A percentile compares a stretch with the other conserved stretches of the same genome.
Evolutionary conservation across 2,888 invertebrate species (phyloP).

Genomic region (Machimus rusticus): DNA sequence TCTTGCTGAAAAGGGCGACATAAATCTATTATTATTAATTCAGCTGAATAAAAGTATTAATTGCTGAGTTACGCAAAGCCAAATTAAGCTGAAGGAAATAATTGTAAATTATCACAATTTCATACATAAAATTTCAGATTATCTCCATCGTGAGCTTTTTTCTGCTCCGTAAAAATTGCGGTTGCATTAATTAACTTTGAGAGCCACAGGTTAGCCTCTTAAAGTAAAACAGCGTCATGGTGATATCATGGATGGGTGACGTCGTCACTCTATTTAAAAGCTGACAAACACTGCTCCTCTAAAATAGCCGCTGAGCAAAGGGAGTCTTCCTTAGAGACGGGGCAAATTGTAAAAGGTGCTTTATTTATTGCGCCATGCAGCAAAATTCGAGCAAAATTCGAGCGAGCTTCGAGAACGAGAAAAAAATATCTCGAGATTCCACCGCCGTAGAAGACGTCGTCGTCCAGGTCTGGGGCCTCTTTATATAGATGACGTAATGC

Average conservation of each 20-base stretch:
- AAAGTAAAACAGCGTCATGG: background rate
- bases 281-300: background rate
- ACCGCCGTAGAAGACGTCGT: background rate
- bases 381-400: no score
- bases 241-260: conserved; percentile 24
- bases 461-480: background rate
- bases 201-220: background rate
- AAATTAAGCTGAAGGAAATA: background rate
- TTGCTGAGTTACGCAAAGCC: no score
- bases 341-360: background rate
- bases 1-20: no score
- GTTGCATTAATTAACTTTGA: background rate
- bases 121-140: background rate
- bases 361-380: background rate
- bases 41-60: no score
- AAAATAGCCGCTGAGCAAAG: background rate
- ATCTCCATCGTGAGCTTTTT: background rate
- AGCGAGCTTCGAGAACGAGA: background rate
- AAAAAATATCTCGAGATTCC: background rate
- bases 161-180: background rate
- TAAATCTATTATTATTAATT: no score
- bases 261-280: conserved; percentile 5
- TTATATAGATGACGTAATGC: conserved; percentile 20
- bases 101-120: background rate
- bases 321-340: background rate